phyloP scores from a whole-genome alignment of 2,888 invertebrate species.

The Aphidius colemani region DNA sequence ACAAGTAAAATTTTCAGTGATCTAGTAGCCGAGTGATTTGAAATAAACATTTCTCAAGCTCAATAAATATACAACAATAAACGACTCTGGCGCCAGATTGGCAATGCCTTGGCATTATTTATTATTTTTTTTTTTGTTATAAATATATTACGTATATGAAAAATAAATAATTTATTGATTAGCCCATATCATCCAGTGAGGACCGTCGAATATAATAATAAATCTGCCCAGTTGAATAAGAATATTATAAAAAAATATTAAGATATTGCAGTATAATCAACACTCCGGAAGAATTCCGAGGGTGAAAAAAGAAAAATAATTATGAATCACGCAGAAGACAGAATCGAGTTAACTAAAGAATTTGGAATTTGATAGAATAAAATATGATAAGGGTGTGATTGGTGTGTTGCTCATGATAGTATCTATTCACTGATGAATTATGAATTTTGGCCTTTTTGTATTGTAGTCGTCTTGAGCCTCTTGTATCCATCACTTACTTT shows the following conservation, averaged over 20 bases:
- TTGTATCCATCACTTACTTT: conserved; percentile 16
- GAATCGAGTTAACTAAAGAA: conserved; percentile 6
- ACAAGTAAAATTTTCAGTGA: too few species aligned
- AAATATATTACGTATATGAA: too few species aligned
- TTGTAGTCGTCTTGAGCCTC: conserved; percentile 25
- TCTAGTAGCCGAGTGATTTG: too few species aligned
- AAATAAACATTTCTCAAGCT: conserved; percentile 2
- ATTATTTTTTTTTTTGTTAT: too few species aligned
- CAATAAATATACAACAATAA: conserved; percentile 5
- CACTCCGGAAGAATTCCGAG: background rate
- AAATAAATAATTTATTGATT: too few species aligned
- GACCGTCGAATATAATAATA: conserved; percentile 30
- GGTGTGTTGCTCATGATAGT: conserved; percentile 34
- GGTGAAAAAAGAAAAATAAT: conserved; percentile 28
- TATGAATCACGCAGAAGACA: conserved; percentile 27
- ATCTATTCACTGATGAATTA: conserved; percentile 38
- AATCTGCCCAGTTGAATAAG: conserved; percentile 33
- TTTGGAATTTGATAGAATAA: conserved; percentile 34
- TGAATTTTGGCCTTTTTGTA: conserved; percentile 34
- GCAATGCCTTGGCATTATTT: too few species aligned
- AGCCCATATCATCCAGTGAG: background rate
- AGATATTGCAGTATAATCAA: conserved; percentile 32
- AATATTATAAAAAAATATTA: conserved; percentile 35
- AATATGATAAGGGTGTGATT: conserved; percentile 42
- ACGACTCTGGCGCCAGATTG: too few species aligned